Evolutionary conservation across 2,888 invertebrate species (phyloP).

Genomic region (Apamea crenata): DNA sequence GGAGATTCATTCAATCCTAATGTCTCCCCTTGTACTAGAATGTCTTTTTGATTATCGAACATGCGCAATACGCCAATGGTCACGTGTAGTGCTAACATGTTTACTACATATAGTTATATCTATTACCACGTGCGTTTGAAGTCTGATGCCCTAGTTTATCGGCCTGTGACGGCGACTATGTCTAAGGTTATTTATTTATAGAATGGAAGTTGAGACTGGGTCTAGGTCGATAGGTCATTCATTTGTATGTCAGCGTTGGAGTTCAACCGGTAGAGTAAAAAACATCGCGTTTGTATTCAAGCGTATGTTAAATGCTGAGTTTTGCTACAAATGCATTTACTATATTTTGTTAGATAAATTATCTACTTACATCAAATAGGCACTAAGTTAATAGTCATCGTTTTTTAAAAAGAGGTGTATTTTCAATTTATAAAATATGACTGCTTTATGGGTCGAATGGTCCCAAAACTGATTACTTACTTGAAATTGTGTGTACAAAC

Average conservation of each 20-base stretch:
- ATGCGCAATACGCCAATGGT: slow-evolving; percentile 35
- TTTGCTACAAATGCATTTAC: neutral
- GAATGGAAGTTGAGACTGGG: slow-evolving; percentile 3
- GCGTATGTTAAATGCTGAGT: neutral
- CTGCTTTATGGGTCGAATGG: too few relatives aligned
- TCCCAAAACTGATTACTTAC: neutral
- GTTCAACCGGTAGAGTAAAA: neutral
- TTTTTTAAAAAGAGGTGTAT: neutral
- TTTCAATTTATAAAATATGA: neutral
- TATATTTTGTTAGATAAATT: neutral
- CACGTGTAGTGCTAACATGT: slow-evolving; percentile 26
- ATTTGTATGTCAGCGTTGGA: slow-evolving; percentile 11
- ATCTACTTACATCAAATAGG: neutral
- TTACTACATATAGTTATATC: neutral
- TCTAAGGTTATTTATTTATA: slow-evolving; percentile 40
- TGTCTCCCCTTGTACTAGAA: slow-evolving; percentile 7
- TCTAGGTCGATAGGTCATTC: slow-evolving; percentile 31
- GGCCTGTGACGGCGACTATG: slow-evolving; percentile 26
- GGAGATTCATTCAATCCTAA: slow-evolving; percentile 26
- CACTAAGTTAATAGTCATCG: neutral
- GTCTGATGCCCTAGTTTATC: slow-evolving; percentile 46
- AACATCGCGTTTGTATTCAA: neutral
- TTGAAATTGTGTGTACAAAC: neutral
- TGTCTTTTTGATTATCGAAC: slow-evolving; percentile 50
- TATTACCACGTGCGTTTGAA: neutral